A percentile compares a stretch with the other conserved stretches of the same genome.
phyloP scores from a whole-genome alignment of 2,888 invertebrate genomes.

The Ectemnius lituratus region DNA sequence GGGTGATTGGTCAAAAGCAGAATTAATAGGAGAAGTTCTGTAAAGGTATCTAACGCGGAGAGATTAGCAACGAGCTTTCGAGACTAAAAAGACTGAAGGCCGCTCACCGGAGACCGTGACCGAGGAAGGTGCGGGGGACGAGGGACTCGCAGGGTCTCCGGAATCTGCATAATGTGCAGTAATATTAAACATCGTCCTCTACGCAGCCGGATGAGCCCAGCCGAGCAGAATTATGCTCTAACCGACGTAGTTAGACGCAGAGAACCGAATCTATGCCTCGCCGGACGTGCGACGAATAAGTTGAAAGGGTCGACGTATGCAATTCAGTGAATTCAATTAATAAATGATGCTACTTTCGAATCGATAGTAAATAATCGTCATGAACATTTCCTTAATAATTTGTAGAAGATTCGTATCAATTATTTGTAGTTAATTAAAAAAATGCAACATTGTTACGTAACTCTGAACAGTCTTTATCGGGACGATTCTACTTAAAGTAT shows the following conservation, averaged over 20 bases:
- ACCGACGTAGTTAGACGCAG: conserved; percentile 45
- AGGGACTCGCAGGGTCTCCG: conserved; percentile 25
- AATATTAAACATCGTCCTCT: conserved; percentile 62
- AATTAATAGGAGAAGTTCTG: too few relatives aligned
- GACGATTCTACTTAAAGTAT: not conserved
- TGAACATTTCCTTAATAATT: too few relatives aligned
- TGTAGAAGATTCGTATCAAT: too few relatives aligned
- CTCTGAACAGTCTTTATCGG: not conserved
- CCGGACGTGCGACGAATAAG: not conserved
- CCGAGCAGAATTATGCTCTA: conserved; percentile 60
- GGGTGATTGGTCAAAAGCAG: too few relatives aligned
- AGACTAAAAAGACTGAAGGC: not conserved
- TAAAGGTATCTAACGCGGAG: too few relatives aligned
- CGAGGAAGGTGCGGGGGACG: conserved; percentile 22
- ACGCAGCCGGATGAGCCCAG: conserved; percentile 64
- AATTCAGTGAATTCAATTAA: too few relatives aligned
- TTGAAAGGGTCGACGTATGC: too few relatives aligned
- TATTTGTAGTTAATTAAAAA: too few relatives aligned
- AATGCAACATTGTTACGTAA: conserved; percentile 21
- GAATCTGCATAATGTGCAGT: conserved; percentile 67
- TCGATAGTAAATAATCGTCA: too few relatives aligned
- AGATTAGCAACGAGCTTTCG: too few relatives aligned
- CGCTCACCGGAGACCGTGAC: conserved; percentile 12
- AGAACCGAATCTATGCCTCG: not conserved
- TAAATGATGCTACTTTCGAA: too few relatives aligned